Evolutionary conservation across 1,140 invertebrate species (phyloP), one percentile per base, ranked within the genome.

Genomic region (Atopsyche davidsoni): DNA sequence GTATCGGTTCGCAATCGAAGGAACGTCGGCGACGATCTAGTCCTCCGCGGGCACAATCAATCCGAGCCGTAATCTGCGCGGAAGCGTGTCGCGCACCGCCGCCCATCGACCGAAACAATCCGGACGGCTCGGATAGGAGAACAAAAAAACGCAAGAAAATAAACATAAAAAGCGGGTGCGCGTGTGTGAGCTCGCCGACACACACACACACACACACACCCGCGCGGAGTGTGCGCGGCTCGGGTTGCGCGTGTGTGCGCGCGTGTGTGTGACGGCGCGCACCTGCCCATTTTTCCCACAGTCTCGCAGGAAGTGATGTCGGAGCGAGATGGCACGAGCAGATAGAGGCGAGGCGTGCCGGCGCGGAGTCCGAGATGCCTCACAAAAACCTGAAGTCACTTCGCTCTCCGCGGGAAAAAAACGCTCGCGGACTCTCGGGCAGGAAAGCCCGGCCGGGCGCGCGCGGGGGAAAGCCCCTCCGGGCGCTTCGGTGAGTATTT

Each of bases 271-370:
- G 14, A 16, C 22, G 9, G 47, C 13, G 38, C 28, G 45, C 51
- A 53, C 51, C 51, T 53, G 51, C 51, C 39, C 45, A 41, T 41
- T 53, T 53, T 53, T 53, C 51, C 51, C 51, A 53, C 51, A 53
- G 36, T 53, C 39, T 42, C 36, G 51, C 51, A 53, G 51, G 51
- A 53, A 53, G 51, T 47, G 42, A 18, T 17, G 41, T 11, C 22
- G n/a, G 41, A 43, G 21, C 10, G 41, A 43, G 36, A 39, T 39
- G 36, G 36, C 36, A 39, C 36, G 36, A 39, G 50, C 50, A 46
- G 50, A 52, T 52, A 52, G 50, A 43, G 34, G 50, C 50, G 42
- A 52, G 45, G 43, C 50, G 43, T 46, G 43, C 50, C 50, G n/a
- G 14, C 41, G 46, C 42, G 40, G 50, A 24, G 13, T 9, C 13